Evolutionary conservation across 2,113 vertebrate genomes (phyloP), one percentile per base, ranked within the genome.

Genomic region (Gopherus flavomarginatus): DNA sequence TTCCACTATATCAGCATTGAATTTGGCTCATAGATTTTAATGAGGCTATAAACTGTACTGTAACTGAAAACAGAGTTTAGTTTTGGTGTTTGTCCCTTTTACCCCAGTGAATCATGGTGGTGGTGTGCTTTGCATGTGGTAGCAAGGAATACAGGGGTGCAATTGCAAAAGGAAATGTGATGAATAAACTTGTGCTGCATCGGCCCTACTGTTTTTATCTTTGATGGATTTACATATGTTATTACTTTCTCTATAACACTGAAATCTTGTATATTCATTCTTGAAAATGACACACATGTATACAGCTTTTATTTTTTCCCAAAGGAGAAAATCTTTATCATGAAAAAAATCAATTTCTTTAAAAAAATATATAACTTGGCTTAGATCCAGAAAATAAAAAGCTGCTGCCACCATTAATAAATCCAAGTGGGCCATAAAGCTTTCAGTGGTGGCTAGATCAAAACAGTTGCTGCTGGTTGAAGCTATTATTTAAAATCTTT

Each of bases 221-320:
- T 90, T 96, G 82, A 92, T 93, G 95, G 86, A 14, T 90, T 94
- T 92, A 62, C 87, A 90, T 83, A 44, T 85, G 69, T 77, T 94
- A 83, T 49, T 97, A 80, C 57, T 96, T 94, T 97, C 62, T 96
- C 87, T 95, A 49, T 47, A 94, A 91, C 87, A 95, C 72, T 91
- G 89, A 91, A 92, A 85, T 95, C 50, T 95, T 92, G 3, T 91
- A 24, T 95, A 90, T 95, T 96, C 1, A 2, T 52, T 92, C 94
- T 97, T 98, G 96, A 96, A 94, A 96, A 93, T 97, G 91, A 95
- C 52, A 88, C 8, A 91, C 95, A 97, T 89, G 5, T 88, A 97
- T 91, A 95, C 82, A 94, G 27, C 2, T 65, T 83, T 94, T 75
- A 3, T 69, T 88, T 94, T 94, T 90, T 90, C 90, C 86, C 89